Evolutionary conservation across 2,113 vertebrate species (phyloP), one percentile per base, ranked within the genome.

Genomic region (Strigops habroptila): DNA sequence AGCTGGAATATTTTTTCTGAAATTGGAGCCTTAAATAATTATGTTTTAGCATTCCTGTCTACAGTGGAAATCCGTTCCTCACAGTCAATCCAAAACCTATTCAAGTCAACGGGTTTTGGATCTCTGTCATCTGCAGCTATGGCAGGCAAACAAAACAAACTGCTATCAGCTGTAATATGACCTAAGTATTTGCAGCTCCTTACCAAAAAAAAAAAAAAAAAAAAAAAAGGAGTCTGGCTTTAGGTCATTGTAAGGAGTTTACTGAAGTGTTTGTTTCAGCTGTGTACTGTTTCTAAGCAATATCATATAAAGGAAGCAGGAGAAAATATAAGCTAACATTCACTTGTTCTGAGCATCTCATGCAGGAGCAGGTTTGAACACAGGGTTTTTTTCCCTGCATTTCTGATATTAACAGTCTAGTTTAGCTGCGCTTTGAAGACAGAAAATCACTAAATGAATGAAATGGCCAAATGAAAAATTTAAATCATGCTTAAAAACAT

Each of bases 141-240:
- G 70, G 65, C 49, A 96, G 88, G 93, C 65, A 84, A 96, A 94
- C 95, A 96, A 94, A 95, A 92, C 92, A 95, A 97, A 89, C 52
- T 59, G 49, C 82, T 86, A 92, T 91, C 88, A 64, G 52, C 68
- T 91, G 95, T 95, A 97, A 97, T 59, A 82, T 41, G 92, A 98
- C 52, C 95, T 85, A 87, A 74, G 77, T 88, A 77, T 60, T 82
- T 68, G 82, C 81, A 95, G 79, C 73, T 70, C 52, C 37, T 82
- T 31, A 92, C 19, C 25, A 62, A 68, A 64, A 82, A 82, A 67
- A 82, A 39, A 60, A 71, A 63, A 67, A 63, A 82, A 80, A 73
- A 80, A 43, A 46, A 63, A 63, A 67, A 67, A 80, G 64, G 43
- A 14, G 2, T 80, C 53, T 94, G 67, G 46, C 71, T 93, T 94